Base-by-base conservation (phyloP, 2,797 vertebrate genomes). In the Poecilia gillii region DNA sequence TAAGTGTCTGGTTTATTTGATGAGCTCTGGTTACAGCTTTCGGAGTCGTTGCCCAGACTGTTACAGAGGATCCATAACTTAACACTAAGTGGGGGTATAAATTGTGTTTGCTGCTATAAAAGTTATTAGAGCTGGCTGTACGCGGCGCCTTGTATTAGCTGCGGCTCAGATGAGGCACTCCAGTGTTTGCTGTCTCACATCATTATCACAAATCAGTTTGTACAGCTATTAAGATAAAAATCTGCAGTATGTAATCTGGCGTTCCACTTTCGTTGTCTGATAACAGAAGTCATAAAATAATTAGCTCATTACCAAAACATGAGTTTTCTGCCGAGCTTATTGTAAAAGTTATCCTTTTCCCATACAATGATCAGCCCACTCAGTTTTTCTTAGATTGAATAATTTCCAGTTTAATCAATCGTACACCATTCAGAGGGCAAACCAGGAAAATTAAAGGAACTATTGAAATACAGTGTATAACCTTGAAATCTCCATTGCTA, bases 81-180 rank as follows among this genome's bases (percentile, higher is more conserved):
- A 47, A 68, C 31, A 36, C 62, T 74, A 72, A 72, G 45, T 70
- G 28, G 28, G 36, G 62, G 64, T 36, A 68, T 46, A 55, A 78
- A 46, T 55, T 31, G 41, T 18, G 31, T n/a, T 73, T 28, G 55
- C 55, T 64, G 49, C 55, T 43, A 16, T 73, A 51, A 39, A 68
- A 7, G 18, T 36, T 36, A 11, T 73, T 70, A 43, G 66, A 70
- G 66, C 23, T 43, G 66, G 39, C 11, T 43, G n/a, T 43, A 43
- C 12, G 23, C 39, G 13, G 39, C 18, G 3, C 7, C 28, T 49
- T 72, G 43, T 18, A 72, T 72, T 36, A 62, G 6, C 51, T 59
- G 70, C 4, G 11, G 43, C 25, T 33, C 43, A 16, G 11, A 73
- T 66, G 9, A 64, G 33, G 18, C 7, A 31, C 55, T 23, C n/a